phyloP scores from a whole-genome alignment of 1,140 invertebrate genomes.

The Bicyclus anynana region DNA sequence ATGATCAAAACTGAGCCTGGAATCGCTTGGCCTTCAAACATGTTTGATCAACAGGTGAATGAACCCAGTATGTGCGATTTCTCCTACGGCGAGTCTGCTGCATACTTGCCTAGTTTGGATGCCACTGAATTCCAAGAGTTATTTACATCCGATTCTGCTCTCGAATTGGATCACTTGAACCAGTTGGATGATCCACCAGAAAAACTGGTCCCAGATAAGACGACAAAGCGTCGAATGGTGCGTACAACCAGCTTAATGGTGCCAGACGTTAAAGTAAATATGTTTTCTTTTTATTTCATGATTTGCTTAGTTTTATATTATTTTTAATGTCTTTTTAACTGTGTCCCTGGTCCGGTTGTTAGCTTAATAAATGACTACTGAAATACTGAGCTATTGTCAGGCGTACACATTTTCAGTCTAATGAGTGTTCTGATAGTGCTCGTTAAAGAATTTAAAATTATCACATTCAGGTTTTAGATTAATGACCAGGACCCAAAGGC shows the following conservation, averaged over 20 bases:
- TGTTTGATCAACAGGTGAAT: conserved; percentile 32
- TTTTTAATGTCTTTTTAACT: no score
- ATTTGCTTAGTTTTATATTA: not conserved
- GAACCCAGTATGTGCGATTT: conserved; percentile 48
- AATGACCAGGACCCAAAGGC: no score
- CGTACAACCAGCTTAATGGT: conserved; percentile 36
- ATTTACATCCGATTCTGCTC: conserved; percentile 35
- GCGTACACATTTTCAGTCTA: no score
- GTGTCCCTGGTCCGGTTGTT: no score
- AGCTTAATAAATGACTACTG: no score
- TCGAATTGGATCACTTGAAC: conserved; percentile 40
- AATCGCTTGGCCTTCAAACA: conserved; percentile 44
- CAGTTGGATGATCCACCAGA: conserved; percentile 29
- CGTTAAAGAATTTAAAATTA: no score
- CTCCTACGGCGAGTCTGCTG: conserved; percentile 43
- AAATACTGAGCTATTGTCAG: not conserved
- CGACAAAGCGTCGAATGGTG: conserved; percentile 29
- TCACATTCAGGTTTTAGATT: no score
- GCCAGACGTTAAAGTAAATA: conserved; percentile 24
- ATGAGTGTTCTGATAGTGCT: no score
- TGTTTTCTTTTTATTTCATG: not conserved
- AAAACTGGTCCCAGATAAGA: conserved; percentile 32
- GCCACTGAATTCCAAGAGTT: conserved; percentile 48
- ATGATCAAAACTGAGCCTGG: conserved; percentile 49
- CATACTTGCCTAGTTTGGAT: conserved; percentile 43